These are phyloP conservation scores for Sebastes steindachneri DNA, from an alignment of 2,797 vertebrate species.

Conservation along the genomic window DNA sequence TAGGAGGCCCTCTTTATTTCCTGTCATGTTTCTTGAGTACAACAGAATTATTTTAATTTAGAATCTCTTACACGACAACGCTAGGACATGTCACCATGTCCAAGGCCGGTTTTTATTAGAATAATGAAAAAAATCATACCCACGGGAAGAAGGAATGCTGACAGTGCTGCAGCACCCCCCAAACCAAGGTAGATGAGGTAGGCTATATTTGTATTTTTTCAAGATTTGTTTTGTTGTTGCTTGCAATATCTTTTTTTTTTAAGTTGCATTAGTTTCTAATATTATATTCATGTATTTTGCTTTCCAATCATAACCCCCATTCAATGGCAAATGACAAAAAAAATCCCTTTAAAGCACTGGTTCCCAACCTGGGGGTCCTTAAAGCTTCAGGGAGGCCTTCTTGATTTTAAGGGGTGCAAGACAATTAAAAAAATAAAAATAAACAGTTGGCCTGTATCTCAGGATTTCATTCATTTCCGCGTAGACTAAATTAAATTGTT, in stretches of 20 bases:
- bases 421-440: no score
- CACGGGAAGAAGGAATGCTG: not conserved
- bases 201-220: not conserved
- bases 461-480: no score
- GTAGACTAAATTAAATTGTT: no score
- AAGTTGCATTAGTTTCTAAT: not conserved
- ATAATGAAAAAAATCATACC: not conserved
- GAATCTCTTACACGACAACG: not conserved
- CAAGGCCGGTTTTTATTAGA: not conserved
- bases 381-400: no score
- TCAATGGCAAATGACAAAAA: not conserved
- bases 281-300: not conserved
- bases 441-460: no score
- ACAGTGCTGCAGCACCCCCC: not conserved
- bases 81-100: not conserved
- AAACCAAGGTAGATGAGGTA: not conserved
- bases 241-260: not conserved
- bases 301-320: not conserved
- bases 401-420: no score
- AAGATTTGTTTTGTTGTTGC: not conserved
- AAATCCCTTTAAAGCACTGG: not conserved
- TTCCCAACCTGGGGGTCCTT: no score
- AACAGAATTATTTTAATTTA: not conserved
- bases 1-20: not conserved
- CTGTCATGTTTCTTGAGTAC: not conserved